phyloP scores from a whole-genome alignment of 37 sponge, comb jelly and placozoan genomes.

The Corticium candelabrum region DNA sequence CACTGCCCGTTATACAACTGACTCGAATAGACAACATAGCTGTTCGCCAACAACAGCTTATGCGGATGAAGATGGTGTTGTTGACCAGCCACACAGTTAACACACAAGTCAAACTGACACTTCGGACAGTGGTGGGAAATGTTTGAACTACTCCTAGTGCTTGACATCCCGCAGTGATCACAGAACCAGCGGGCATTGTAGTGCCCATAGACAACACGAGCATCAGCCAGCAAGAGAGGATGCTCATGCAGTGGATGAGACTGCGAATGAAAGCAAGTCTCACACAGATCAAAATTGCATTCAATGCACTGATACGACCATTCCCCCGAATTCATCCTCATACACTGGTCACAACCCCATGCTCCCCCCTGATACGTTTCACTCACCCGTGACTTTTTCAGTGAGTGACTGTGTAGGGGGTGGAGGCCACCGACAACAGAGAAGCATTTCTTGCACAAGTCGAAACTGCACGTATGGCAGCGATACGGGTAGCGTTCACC shows the following conservation, averaged over 20 bases:
- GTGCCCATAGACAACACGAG: not conserved
- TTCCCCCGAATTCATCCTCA: not conserved
- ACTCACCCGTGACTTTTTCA: not conserved
- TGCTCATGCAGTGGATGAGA: conserved; percentile 9
- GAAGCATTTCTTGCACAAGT: conserved; percentile 1
- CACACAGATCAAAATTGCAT: conserved; percentile 5
- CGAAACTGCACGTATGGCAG: conserved; percentile 1
- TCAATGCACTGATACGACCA: not conserved
- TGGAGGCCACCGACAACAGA: not conserved
- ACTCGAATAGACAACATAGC: not conserved
- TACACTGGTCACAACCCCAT: not conserved
- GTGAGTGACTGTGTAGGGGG: not conserved
- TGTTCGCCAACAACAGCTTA: not conserved
- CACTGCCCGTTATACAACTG: not conserved
- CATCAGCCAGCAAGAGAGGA: not conserved
- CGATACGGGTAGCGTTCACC: not conserved
- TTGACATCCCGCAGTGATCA: not conserved
- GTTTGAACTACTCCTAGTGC: not conserved
- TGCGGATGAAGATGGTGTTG: not conserved
- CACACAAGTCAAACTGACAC: conserved; percentile 1
- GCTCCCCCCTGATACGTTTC: not conserved
- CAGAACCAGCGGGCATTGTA: not conserved
- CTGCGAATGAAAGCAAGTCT: not conserved
- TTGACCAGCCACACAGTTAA: not conserved
- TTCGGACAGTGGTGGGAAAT: not conserved